Base-by-base conservation (phyloP, 2,113 vertebrate species). In the Eurypyga helias region DNA sequence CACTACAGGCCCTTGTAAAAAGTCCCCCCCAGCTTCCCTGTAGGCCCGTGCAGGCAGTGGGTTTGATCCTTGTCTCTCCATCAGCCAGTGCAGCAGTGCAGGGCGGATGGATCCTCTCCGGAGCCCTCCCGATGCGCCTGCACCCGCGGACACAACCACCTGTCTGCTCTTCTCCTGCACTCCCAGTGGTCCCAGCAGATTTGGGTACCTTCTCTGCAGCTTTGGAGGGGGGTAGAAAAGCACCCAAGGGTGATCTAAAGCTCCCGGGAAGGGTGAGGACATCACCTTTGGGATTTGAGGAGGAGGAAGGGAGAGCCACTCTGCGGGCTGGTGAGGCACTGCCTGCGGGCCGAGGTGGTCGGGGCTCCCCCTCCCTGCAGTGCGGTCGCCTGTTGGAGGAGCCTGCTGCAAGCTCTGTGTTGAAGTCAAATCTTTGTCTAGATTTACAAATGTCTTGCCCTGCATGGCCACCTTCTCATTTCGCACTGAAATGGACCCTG, bases 71-170 rank as follows among this genome's bases (percentile, higher is more conserved):
- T 2, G 1, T 69, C 38, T n/a, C n/a, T 43, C 31, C 29, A 3
- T 26, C 3, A 0, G 33, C 52, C 9, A 4, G 2, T 31, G 26
- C 2, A 3, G n/a, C 29, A 51, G 57, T 0, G 0, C 34, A 38
- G 67, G 14, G 2, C 5, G 33, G 12, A 3, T 14, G 60, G n/a
- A 24, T 60, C 26, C 28, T 72, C 38, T 91, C 52, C 43, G 0
- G 0, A 48, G 66, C 48, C 20, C 4, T 65, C 33, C 31, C 4
- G 0, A 3, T 12, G 69, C 0, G 1, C 48, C n/a, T 20, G 41
- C 0, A 1, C 24, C 57, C 28, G 7, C 0, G 0, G 26, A 31
- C 49, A 64, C 34, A 21, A 41, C 38, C 51, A 34, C 33, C 1
- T 0, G 3, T 48, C 41, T 43, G 45, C 38, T 87, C 20, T 45